phyloP scores from a whole-genome alignment of 2,797 vertebrate species.

The Ptychadena robeensis region DNA sequence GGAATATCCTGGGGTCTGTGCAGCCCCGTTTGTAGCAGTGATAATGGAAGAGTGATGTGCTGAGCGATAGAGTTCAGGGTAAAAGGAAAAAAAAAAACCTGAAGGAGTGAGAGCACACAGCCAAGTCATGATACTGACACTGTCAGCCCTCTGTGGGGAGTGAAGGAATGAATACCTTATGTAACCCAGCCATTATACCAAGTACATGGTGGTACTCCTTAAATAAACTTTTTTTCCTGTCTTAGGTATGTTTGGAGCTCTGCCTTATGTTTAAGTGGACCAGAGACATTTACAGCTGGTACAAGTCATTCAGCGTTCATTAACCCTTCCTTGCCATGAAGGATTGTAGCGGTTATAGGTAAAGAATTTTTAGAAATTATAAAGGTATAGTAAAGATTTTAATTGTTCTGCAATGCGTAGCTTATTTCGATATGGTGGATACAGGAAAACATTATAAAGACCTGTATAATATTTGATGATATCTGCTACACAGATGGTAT shows the following conservation, averaged over 20 bases:
- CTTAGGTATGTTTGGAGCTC: slow-evolving; percentile 73
- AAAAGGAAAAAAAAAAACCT: slow-evolving; percentile 13
- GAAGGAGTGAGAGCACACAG: slow-evolving; percentile 50
- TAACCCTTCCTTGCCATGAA: slow-evolving; percentile 32
- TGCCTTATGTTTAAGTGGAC: slow-evolving; percentile 70
- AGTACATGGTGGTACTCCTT: slow-evolving; percentile 72
- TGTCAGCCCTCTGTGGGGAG: slow-evolving; percentile 66
- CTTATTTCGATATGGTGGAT: too few relatives aligned
- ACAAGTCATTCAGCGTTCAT: slow-evolving; percentile 53
- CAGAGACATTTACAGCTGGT: slow-evolving; percentile 69
- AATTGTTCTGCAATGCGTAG: too few relatives aligned
- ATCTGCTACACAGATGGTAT: too few relatives aligned
- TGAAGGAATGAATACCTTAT: slow-evolving; percentile 71
- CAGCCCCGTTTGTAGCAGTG: neutral
- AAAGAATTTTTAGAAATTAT: neutral
- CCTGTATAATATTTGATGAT: too few relatives aligned
- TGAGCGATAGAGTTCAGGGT: slow-evolving; percentile 43
- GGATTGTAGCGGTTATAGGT: neutral
- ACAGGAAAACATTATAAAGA: too few relatives aligned
- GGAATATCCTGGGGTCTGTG: neutral
- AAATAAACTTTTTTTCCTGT: slow-evolving; percentile 71
- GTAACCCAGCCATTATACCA: slow-evolving; percentile 72
- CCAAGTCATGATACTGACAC: slow-evolving; percentile 65
- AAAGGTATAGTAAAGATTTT: too few relatives aligned
- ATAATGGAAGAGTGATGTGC: neutral